Conservation (phyloP, 2,797 vertebrate genomes). For the Hafferia zeledoni region DNA sequence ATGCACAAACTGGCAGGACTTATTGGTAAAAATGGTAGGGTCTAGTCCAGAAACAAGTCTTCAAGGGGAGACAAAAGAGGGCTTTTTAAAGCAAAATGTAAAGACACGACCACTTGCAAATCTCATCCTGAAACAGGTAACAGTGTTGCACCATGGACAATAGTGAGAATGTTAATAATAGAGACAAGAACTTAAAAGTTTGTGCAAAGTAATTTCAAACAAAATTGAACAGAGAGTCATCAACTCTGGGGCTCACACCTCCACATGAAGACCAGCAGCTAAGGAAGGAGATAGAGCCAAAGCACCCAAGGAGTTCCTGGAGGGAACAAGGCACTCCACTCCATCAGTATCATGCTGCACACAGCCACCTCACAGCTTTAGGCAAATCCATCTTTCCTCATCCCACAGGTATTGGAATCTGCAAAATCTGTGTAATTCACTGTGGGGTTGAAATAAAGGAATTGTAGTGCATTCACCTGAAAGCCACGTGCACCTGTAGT, state of each 20-base stretch:
- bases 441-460: neutral
- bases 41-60: neutral
- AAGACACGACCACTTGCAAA: neutral
- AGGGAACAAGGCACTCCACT: neutral
- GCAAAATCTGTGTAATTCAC: neutral
- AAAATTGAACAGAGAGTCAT: neutral
- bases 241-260: neutral
- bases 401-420: fast-evolving
- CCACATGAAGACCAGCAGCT: neutral
- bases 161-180: neutral
- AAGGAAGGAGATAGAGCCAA: neutral
- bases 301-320: neutral
- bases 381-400: neutral
- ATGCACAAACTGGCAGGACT: neutral
- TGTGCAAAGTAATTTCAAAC: neutral
- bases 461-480: neutral
- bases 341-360: neutral
- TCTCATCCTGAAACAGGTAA: neutral
- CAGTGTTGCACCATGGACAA: neutral
- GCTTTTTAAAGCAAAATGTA: neutral
- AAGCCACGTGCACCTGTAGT: neutral
- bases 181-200: neutral
- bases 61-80: neutral
- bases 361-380: neutral
- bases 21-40: neutral